Evolutionary conservation across 2,797 vertebrate species (phyloP).

Genomic region (Podarcis lilfordi): DNA sequence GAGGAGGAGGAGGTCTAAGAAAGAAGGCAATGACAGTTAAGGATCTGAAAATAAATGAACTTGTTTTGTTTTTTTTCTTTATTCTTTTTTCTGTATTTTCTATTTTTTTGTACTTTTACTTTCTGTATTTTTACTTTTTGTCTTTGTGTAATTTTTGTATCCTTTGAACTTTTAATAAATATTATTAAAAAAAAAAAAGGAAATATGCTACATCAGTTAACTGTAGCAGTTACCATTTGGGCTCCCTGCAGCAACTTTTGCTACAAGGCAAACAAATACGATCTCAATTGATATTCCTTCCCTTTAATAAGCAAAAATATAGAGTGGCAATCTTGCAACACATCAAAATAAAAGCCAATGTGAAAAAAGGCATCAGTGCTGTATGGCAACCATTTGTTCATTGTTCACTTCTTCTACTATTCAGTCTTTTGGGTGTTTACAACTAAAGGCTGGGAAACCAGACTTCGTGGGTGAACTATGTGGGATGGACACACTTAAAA

Average conservation of each 20-base stretch:
- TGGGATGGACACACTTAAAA: conserved; percentile 16
- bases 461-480: conserved; percentile 1
- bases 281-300: background rate
- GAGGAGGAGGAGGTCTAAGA: too few relatives aligned
- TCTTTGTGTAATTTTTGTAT: too few relatives aligned
- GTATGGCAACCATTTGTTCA: background rate
- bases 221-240: background rate
- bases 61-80: too few relatives aligned
- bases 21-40: too few relatives aligned
- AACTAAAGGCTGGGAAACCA: background rate
- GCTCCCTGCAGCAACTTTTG: background rate
- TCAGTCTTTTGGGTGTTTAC: background rate
- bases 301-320: background rate
- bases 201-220: background rate
- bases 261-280: background rate
- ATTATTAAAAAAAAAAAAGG: too few relatives aligned
- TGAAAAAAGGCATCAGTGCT: background rate
- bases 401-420: background rate
- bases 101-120: too few relatives aligned
- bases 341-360: background rate
- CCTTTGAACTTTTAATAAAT: too few relatives aligned
- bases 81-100: too few relatives aligned
- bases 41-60: too few relatives aligned
- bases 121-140: too few relatives aligned
- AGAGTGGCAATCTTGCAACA: background rate